Evolutionary conservation across 64 coral and sea anemone species (phyloP).

Genomic region (Pachyseris speciosa): DNA sequence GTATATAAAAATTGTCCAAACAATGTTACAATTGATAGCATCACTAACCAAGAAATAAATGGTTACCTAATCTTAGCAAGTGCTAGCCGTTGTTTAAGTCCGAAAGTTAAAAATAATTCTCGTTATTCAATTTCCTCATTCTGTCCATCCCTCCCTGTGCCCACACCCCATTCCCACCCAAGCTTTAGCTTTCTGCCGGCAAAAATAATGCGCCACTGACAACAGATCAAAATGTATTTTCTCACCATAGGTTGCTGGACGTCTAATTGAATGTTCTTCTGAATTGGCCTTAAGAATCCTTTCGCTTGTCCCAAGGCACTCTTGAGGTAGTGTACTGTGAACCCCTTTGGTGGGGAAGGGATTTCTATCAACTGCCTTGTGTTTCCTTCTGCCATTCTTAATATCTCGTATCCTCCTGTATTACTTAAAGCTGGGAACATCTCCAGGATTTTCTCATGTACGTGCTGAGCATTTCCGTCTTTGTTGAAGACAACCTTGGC

Average conservation of each 20-base stretch:
- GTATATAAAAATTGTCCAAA: too few relatives aligned
- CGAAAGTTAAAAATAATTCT: too few relatives aligned
- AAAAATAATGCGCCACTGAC: background rate
- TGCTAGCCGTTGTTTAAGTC: too few relatives aligned
- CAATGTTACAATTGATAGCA: too few relatives aligned
- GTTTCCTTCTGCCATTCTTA: conserved; percentile 14
- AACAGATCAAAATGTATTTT: background rate
- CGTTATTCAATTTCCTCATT: too few relatives aligned
- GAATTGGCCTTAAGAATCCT: background rate
- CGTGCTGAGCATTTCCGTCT: conserved; percentile 11
- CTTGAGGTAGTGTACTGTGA: conserved; percentile 1
- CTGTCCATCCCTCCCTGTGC: too few relatives aligned
- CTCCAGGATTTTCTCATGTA: conserved; percentile 51
- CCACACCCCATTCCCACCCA: too few relatives aligned
- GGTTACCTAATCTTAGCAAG: too few relatives aligned
- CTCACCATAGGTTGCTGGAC: conserved; percentile 1
- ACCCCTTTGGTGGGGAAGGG: conserved; percentile 5
- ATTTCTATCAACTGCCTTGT: conserved; percentile 13
- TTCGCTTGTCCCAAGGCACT: conserved; percentile 9
- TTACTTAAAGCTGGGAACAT: background rate
- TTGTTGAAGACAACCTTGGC: conserved; percentile 48
- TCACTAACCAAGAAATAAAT: too few relatives aligned
- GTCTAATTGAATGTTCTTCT: background rate
- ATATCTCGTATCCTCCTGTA: conserved; percentile 35
- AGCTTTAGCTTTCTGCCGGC: too few relatives aligned